phyloP scores from a whole-genome alignment of 2,797 vertebrate genomes.

The Premnoplex brunnescens region DNA sequence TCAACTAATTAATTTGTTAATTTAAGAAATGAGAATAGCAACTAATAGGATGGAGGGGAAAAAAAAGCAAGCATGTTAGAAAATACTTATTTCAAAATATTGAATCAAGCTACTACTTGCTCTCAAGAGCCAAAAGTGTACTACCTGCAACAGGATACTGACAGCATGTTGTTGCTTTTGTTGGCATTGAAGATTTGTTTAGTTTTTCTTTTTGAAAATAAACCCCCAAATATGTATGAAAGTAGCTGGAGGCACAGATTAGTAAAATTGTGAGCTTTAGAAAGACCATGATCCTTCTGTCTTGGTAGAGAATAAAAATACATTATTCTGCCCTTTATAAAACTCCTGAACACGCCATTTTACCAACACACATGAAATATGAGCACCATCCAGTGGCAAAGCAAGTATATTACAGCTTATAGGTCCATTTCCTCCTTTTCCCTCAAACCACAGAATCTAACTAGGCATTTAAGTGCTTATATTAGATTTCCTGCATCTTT shows the following conservation, averaged over 20 bases:
- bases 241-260: neutral
- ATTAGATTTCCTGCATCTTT: neutral
- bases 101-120: neutral
- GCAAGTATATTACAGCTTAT: neutral
- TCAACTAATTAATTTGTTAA: neutral
- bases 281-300: neutral
- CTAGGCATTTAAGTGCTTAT: neutral
- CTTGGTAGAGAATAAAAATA: neutral
- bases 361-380: neutral
- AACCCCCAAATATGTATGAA: neutral
- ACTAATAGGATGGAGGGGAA: neutral
- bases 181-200: neutral
- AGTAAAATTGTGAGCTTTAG: neutral
- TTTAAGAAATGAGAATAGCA: neutral
- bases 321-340: neutral
- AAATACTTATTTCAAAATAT: neutral
- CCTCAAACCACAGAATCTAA: neutral
- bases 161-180: neutral
- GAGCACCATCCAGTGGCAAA: conserved; percentile 69
- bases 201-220: neutral
- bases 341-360: neutral
- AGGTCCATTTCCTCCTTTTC: neutral
- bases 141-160: neutral
- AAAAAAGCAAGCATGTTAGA: neutral
- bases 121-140: neutral